Evolutionary conservation across 2,888 invertebrate genomes (phyloP).

Genomic region (Homarus gammarus): DNA sequence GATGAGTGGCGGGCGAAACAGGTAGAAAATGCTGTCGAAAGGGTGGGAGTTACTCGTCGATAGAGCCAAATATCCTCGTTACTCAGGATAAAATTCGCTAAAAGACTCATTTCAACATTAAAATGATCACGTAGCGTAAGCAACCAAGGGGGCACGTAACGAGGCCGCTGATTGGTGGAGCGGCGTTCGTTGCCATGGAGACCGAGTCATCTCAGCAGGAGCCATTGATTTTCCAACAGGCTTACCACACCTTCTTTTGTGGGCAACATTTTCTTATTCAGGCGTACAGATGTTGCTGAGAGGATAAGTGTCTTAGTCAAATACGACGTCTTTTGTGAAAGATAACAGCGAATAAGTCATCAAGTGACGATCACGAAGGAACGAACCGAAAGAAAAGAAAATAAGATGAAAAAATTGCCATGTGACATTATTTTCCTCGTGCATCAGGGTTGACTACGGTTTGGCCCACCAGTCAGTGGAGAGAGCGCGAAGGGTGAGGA

Average conservation of each 20-base stretch:
- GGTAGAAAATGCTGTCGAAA: background rate
- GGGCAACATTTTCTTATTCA: slow-evolving; percentile 44
- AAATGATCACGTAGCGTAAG: slow-evolving; percentile 69
- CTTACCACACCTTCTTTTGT: slow-evolving; percentile 65
- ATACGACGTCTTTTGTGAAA: background rate
- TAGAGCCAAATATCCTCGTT: slow-evolving; percentile 7
- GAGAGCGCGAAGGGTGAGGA: slow-evolving; percentile 33
- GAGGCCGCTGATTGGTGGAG: slow-evolving; percentile 61
- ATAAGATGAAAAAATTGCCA: slow-evolving; percentile 33
- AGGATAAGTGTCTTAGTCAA: background rate
- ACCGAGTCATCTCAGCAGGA: slow-evolving; percentile 70
- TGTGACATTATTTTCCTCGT: slow-evolving; percentile 48
- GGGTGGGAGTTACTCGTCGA: background rate
- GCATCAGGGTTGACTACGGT: slow-evolving; percentile 67
- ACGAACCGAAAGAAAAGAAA: slow-evolving; percentile 7
- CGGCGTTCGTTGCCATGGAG: slow-evolving; percentile 57
- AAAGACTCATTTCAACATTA: slow-evolving; percentile 54
- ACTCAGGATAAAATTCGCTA: slow-evolving; percentile 25
- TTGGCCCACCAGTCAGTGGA: slow-evolving; percentile 59
- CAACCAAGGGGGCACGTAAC: slow-evolving; percentile 64
- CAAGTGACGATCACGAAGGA: background rate
- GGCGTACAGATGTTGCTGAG: background rate
- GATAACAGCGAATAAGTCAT: background rate
- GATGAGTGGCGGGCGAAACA: background rate
- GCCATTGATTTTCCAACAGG: slow-evolving; percentile 69